Conservation (phyloP, 2,113 vertebrate genomes). For the Lepus europaeus region DNA sequence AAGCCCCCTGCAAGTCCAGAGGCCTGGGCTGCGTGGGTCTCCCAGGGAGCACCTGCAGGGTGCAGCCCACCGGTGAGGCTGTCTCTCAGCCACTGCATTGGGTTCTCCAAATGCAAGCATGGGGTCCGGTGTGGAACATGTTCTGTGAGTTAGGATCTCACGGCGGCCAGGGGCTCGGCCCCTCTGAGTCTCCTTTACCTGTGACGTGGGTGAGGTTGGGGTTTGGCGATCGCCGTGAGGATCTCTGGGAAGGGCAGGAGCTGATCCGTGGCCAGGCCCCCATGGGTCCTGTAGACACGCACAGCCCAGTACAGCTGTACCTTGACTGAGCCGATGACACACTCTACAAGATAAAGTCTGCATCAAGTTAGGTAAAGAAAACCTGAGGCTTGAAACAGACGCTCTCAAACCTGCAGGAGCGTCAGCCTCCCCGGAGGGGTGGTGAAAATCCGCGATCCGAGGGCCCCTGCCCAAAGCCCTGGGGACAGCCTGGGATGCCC, state of each 20-base stretch:
- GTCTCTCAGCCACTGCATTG: background rate
- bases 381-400: background rate
- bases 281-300: background rate
- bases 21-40: background rate
- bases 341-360: background rate
- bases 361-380: background rate
- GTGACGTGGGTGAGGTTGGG: background rate
- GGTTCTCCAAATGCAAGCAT: background rate
- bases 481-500: background rate
- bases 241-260: fast-evolving
- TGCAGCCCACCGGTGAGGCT: background rate
- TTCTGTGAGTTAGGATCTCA: background rate
- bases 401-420: background rate
- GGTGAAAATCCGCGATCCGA: background rate
- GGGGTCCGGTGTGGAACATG: background rate
- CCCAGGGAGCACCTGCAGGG: background rate
- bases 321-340: background rate
- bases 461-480: background rate
- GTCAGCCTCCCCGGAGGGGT: background rate
- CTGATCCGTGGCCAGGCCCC: background rate
- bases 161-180: fast-evolving
- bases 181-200: background rate
- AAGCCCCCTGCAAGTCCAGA: background rate
- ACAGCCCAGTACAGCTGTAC: background rate
- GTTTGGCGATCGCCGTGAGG: background rate